A percentile compares a stretch with the other conserved stretches of the same genome.
Evolutionary conservation across 2,888 invertebrate genomes (phyloP).

Genomic region (Fragum sueziense): DNA sequence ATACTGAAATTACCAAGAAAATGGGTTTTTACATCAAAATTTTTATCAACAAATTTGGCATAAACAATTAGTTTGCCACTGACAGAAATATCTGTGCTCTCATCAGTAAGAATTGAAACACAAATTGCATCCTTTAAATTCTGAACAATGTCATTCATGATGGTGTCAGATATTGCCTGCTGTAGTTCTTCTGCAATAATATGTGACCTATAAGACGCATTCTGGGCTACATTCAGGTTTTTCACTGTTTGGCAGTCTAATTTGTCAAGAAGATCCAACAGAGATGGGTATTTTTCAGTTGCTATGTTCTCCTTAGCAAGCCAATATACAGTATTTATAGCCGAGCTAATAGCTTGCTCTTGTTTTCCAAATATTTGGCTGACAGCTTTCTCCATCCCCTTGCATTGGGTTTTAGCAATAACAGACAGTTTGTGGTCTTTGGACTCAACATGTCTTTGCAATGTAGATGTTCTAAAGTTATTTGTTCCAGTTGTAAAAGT

Average conservation of each 20-base stretch:
- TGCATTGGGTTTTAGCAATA: slow-evolving; percentile 10
- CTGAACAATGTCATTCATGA: slow-evolving; percentile 11
- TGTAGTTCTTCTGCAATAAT: slow-evolving; percentile 27
- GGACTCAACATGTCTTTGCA: slow-evolving; percentile 19
- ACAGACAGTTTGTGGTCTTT: slow-evolving; percentile 19
- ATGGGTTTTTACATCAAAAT: slow-evolving; percentile 18
- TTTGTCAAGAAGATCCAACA: slow-evolving; percentile 12
- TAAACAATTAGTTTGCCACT: slow-evolving; percentile 30
- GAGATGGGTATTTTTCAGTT: slow-evolving; percentile 30
- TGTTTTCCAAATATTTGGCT: slow-evolving; percentile 2
- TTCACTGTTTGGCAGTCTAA: not conserved
- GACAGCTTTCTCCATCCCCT: not conserved
- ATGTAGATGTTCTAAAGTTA: slow-evolving; percentile 19
- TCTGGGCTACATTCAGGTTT: slow-evolving; percentile 17
- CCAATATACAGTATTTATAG: slow-evolving; percentile 31
- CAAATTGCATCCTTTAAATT: slow-evolving; percentile 17
- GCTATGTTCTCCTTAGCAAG: slow-evolving; percentile 34
- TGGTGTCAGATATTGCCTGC: slow-evolving; percentile 20
- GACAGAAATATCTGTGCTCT: slow-evolving; percentile 32
- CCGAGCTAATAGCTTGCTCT: not conserved
- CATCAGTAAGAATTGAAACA: slow-evolving; percentile 29
- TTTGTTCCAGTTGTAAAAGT: slow-evolving; percentile 10
- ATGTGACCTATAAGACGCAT: slow-evolving; percentile 28
- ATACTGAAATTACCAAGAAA: slow-evolving; percentile 20
- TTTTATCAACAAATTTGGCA: slow-evolving; percentile 22